These are phyloP conservation scores for Didymodactylos carnosus DNA, from an alignment of 2,888 invertebrate species.

Conservation along the genomic window DNA sequence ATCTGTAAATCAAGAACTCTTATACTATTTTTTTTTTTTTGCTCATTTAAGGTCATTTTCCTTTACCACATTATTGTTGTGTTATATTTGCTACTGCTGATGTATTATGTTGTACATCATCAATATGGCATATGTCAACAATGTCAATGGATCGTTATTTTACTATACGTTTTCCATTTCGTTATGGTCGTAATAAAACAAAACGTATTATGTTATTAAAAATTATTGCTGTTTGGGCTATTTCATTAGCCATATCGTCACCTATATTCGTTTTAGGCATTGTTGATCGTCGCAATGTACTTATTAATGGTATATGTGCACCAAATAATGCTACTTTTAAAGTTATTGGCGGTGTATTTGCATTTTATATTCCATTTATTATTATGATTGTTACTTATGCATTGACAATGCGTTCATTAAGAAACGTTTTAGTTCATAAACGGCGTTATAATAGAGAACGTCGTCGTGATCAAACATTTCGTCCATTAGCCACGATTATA, in stretches of 20 bases:
- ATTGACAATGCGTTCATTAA: conserved; percentile 65
- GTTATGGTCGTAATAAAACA: conserved; percentile 28
- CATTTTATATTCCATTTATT: conserved; percentile 78
- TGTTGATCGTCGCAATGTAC: conserved; percentile 43
- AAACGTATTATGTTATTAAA: conserved; percentile 43
- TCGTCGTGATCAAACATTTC: neutral
- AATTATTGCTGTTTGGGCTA: conserved; percentile 75
- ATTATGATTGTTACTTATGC: conserved; percentile 86
- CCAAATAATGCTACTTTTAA: conserved; percentile 33
- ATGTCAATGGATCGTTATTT: conserved; percentile 51
- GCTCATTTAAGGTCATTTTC: neutral
- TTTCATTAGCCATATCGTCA: conserved; percentile 45
- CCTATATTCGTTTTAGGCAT: conserved; percentile 35
- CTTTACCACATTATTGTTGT: neutral
- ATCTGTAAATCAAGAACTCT: too few species aligned
- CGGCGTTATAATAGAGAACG: neutral
- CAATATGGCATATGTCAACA: conserved; percentile 42
- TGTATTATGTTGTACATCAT: conserved; percentile 40
- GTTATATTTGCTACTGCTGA: conserved; percentile 34
- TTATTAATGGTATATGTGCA: neutral
- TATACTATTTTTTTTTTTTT: too few species aligned
- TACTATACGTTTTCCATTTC: conserved; percentile 73
- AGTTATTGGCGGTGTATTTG: conserved; percentile 74
- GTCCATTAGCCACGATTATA: neutral
- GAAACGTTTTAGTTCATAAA: conserved; percentile 28